Evolutionary conservation across 2,797 vertebrate species (phyloP).

Genomic region (Fundulus diaphanus): DNA sequence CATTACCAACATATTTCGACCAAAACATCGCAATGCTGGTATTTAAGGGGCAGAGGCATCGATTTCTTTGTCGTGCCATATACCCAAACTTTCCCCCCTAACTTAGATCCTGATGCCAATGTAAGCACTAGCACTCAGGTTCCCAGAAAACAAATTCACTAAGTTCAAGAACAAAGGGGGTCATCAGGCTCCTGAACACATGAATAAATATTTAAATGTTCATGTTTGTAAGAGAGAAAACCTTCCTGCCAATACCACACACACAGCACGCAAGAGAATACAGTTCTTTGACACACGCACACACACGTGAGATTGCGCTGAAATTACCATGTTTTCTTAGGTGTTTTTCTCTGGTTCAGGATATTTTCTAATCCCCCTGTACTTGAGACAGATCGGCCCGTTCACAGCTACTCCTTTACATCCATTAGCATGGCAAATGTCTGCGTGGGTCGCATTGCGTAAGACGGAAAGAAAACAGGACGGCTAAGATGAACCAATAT

Average conservation of each 20-base stretch:
- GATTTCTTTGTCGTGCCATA: background rate
- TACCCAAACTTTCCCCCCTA: too few species aligned
- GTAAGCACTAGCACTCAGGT: background rate
- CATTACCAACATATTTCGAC: too few species aligned
- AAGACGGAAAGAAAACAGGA: background rate
- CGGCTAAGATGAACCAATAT: background rate
- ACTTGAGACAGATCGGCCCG: slow-evolving; percentile 47
- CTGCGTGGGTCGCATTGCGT: background rate
- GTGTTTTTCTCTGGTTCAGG: slow-evolving; percentile 32
- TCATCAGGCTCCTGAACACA: slow-evolving; percentile 9
- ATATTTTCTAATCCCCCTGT: slow-evolving; percentile 45
- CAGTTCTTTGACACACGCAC: slow-evolving; percentile 11
- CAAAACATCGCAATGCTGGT: background rate
- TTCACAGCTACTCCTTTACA: slow-evolving; percentile 38
- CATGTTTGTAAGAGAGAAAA: slow-evolving; percentile 13
- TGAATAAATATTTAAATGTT: slow-evolving; percentile 32
- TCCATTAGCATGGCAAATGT: slow-evolving; percentile 13
- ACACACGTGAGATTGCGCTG: slow-evolving; percentile 9
- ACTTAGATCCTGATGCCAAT: background rate
- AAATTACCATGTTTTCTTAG: background rate
- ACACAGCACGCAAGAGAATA: slow-evolving; percentile 21
- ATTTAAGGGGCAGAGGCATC: background rate
- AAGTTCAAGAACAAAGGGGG: background rate
- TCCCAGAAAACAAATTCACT: background rate
- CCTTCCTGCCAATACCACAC: slow-evolving; percentile 1